Conservation (phyloP, 2,113 vertebrate species). For the Cranoglanis bouderius region DNA sequence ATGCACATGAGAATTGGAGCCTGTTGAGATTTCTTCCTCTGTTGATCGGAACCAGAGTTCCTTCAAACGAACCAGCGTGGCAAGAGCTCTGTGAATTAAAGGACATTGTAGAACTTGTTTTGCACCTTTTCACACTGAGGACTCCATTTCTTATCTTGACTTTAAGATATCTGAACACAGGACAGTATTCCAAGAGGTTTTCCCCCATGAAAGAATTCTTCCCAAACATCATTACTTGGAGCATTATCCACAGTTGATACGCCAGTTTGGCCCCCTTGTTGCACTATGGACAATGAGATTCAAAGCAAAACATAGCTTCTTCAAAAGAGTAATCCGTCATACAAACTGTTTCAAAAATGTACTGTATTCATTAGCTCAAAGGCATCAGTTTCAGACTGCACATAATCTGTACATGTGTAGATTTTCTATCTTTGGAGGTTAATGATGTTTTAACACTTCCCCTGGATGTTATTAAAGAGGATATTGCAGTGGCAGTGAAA, state of each 20-base stretch:
- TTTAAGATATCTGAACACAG: not conserved
- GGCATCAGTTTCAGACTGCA: slow-evolving; percentile 28
- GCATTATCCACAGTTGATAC: slow-evolving; percentile 48
- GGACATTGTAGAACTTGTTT: slow-evolving; percentile 46
- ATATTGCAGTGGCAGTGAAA: too few relatives aligned
- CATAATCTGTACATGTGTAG: not conserved
- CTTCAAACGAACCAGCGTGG: slow-evolving; percentile 13
- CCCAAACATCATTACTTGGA: slow-evolving; percentile 55
- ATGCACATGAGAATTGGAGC: not conserved
- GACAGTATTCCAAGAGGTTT: not conserved
- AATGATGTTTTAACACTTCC: too few relatives aligned
- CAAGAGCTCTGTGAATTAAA: slow-evolving; percentile 8
- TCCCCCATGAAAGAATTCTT: not conserved
- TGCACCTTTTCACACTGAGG: not conserved
- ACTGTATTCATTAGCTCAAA: not conserved
- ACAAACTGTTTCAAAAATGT: slow-evolving; percentile 43
- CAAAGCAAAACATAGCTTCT: slow-evolving; percentile 15
- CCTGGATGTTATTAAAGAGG: too few relatives aligned
- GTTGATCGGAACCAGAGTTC: not conserved
- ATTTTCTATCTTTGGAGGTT: not conserved
- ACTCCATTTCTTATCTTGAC: not conserved
- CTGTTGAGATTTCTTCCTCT: not conserved
- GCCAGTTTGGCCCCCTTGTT: slow-evolving; percentile 50
- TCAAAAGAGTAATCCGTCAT: slow-evolving; percentile 27
- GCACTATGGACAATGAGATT: slow-evolving; percentile 33